Percentiles rank a stretch among this genome's conserved stretches.
Conservation (phyloP, 2,797 vertebrate species). For the Thamnophis elegans region DNA sequence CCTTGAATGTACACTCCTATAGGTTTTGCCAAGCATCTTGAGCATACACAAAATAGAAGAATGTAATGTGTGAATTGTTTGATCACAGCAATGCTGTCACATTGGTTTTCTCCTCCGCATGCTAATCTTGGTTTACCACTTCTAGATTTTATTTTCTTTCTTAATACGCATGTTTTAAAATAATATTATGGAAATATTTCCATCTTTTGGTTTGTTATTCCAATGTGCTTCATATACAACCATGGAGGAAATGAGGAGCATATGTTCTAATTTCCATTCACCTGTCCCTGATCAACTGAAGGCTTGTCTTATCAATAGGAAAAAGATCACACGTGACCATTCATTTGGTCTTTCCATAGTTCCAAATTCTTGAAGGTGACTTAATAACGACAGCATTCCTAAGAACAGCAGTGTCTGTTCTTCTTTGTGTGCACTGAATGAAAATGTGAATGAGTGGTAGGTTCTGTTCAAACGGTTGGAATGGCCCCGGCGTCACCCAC, state of each 20-base stretch:
- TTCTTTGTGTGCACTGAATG: background rate
- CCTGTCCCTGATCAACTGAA: background rate
- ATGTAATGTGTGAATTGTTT: background rate
- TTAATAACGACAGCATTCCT: background rate
- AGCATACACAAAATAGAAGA: too few relatives aligned
- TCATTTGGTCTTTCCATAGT: background rate
- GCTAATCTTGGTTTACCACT: background rate
- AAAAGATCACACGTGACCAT: background rate
- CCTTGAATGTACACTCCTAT: background rate
- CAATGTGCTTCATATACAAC: background rate
- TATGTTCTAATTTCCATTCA: background rate
- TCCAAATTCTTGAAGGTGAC: background rate
- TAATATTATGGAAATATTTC: background rate
- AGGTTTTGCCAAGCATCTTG: background rate
- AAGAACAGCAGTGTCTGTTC: background rate
- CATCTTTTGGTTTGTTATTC: background rate
- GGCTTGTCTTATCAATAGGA: background rate
- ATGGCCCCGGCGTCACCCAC: too few relatives aligned
- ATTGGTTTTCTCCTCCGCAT: background rate
- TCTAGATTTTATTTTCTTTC: background rate
- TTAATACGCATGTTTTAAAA: background rate
- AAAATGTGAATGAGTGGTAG: background rate
- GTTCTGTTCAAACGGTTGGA: too few relatives aligned
- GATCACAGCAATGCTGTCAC: background rate
- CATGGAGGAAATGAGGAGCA: background rate